A percentile compares a stretch with the other conserved stretches of the same genome.
Conservation (phyloP, 2,888 invertebrate species). For the Drosophila austrosaltans region DNA sequence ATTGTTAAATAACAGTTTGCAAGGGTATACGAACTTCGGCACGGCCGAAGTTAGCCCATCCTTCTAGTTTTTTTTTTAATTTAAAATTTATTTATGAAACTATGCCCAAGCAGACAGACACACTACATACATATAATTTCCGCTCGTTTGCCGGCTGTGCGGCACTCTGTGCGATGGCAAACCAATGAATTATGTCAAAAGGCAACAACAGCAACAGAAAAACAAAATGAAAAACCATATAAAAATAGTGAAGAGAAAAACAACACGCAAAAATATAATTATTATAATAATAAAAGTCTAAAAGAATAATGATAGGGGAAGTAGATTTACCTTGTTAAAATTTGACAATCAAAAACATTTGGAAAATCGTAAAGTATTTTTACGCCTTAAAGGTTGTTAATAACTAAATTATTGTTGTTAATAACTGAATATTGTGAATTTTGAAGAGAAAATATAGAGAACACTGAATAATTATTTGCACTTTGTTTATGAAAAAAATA, state of each 20-base stretch:
- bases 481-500: no score
- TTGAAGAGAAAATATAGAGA: no score
- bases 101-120: constrained; percentile 25
- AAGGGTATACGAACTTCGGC: no score
- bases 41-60: no score
- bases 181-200: constrained; percentile 68
- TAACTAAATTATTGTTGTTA: no score
- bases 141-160: constrained; percentile 47
- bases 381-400: no score
- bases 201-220: constrained; percentile 43
- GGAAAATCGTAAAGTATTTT: background rate
- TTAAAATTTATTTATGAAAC: constrained; percentile 50
- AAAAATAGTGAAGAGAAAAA: constrained; percentile 28
- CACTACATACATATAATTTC: constrained; percentile 65
- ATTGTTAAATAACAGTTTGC: no score
- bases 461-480: no score
- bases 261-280: constrained; percentile 5
- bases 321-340: no score
- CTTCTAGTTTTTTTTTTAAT: constrained; percentile 23
- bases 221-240: constrained; percentile 29
- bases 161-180: constrained; percentile 12
- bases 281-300: background rate
- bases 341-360: background rate
- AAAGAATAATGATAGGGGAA: background rate
- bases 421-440: no score